Percentiles rank a stretch among this genome's conserved stretches.
phyloP scores from a whole-genome alignment of 2,797 vertebrate genomes.

The Etheostoma perlongum region DNA sequence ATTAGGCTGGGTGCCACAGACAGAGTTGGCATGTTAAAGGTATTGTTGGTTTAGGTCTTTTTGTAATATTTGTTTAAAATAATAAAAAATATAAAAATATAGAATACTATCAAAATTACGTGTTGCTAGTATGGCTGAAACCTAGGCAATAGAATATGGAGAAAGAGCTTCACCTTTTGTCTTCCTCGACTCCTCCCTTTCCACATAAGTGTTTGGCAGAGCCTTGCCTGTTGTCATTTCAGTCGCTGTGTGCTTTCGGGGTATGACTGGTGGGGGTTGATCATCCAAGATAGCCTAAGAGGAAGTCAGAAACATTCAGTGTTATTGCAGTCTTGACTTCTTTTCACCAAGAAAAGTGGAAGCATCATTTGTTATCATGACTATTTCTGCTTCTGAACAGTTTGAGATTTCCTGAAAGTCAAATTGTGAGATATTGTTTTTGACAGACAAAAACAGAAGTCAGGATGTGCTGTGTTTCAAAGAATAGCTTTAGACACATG shows the following conservation, averaged over 20 bases:
- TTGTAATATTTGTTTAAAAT: neutral
- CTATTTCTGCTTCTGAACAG: neutral
- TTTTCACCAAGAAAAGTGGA: conserved; percentile 25
- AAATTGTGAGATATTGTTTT: neutral
- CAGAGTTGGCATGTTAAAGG: too few relatives aligned
- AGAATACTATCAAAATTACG: too few relatives aligned
- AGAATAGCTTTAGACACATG: rapidly evolving
- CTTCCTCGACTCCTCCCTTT: neutral
- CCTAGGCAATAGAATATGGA: neutral
- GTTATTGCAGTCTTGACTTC: neutral
- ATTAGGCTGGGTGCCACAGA: too few relatives aligned
- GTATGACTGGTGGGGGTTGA: conserved; percentile 58
- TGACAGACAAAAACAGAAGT: rapidly evolving
- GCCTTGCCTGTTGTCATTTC: conserved; percentile 1
- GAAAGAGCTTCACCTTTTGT: conserved; percentile 38
- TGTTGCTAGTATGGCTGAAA: neutral
- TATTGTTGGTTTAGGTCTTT: neutral
- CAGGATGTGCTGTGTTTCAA: neutral
- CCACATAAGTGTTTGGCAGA: conserved; percentile 73
- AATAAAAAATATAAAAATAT: neutral
- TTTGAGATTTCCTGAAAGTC: conserved; percentile 22
- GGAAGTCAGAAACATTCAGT: conserved; percentile 20
- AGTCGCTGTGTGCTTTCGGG: conserved; percentile 49
- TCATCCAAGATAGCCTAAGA: conserved; percentile 39
- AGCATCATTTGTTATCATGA: neutral